phyloP scores from a whole-genome alignment of 2,113 vertebrate species.

The Todiramphus chloris region DNA sequence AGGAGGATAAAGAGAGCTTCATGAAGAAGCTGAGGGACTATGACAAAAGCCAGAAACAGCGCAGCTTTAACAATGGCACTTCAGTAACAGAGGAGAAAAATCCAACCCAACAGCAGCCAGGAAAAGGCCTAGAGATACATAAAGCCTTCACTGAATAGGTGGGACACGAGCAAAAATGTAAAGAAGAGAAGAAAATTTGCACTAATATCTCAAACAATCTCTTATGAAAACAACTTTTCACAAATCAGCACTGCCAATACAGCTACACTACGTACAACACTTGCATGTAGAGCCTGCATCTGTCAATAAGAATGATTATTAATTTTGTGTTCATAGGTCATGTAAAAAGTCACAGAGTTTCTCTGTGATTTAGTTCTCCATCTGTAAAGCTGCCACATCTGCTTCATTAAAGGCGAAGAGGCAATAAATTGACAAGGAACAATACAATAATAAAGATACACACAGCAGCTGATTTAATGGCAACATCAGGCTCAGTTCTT shows the following conservation, averaged over 20 bases:
- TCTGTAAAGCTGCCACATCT: slow-evolving; percentile 22
- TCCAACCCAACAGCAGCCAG: fast-evolving
- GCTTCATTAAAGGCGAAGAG: slow-evolving; percentile 28
- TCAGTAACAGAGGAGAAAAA: neutral
- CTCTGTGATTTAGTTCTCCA: slow-evolving; percentile 10
- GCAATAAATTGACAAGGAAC: slow-evolving; percentile 18
- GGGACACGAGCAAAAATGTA: neutral
- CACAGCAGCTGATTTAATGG: slow-evolving; percentile 14
- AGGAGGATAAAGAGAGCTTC: neutral
- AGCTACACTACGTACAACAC: neutral
- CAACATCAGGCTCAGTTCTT: neutral
- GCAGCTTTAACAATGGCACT: neutral
- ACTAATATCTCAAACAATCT: neutral
- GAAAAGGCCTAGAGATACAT: neutral
- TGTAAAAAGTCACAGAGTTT: neutral
- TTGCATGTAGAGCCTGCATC: neutral
- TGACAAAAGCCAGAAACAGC: neutral
- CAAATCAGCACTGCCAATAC: neutral
- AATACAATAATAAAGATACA: neutral
- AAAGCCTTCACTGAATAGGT: neutral
- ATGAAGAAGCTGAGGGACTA: neutral
- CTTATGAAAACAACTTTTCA: neutral
- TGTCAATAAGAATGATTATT: neutral
- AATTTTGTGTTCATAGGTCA: slow-evolving; percentile 20
- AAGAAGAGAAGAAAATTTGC: neutral